Evolutionary conservation across 1,140 invertebrate species (phyloP), one percentile per base, ranked within the genome.

Genomic region (Hycleus cichorii): DNA sequence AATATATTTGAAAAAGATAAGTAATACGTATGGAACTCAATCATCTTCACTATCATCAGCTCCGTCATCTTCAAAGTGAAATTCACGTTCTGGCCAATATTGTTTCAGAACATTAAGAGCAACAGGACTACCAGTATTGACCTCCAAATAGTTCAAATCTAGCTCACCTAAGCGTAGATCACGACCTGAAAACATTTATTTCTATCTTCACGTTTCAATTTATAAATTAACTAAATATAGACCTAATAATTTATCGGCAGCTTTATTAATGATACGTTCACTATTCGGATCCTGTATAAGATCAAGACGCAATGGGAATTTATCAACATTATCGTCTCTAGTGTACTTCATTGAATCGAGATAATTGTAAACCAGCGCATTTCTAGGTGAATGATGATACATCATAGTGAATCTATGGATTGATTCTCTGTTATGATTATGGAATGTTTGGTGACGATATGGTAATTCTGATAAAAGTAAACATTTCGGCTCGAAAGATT

Each of bases 231-330:
- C 18, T 18, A 47, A 3, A 6, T 27, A 52, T 43, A 12, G 8
- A 53, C 54, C 47, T 8, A 60, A 50, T 5, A 52, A 10, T 53
- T 60, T 63, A 47, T 60, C 58, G 12, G 45, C 12, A 8, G 47
- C 49, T 47, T 57, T 57, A 49, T 57, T 54, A 49, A 63, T 45
- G 26, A 57, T 52, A 7, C 40, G 47, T 10, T 60, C 12, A 10
- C 32, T n/a, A 26, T 47, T 57, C 2, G 39, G n/a, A 43, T 64
- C 38, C 9, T 59, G 26, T 62, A 66, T 51, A 59, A 66, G 59
- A 3, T 11, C 56, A 27, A 62, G 57, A 7, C 42, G 48, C 3
- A 66, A 43, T 32, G 57, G 57, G 4, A 58, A 32, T 12, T 57
- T 43, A n/a, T 57, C 27, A 53, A 57, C 45, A 24, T 46, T 44